Percentiles rank a stretch among this genome's conserved stretches.
phyloP scores from a whole-genome alignment of 2,113 vertebrate genomes.

The Dendrocopos noguchii region DNA sequence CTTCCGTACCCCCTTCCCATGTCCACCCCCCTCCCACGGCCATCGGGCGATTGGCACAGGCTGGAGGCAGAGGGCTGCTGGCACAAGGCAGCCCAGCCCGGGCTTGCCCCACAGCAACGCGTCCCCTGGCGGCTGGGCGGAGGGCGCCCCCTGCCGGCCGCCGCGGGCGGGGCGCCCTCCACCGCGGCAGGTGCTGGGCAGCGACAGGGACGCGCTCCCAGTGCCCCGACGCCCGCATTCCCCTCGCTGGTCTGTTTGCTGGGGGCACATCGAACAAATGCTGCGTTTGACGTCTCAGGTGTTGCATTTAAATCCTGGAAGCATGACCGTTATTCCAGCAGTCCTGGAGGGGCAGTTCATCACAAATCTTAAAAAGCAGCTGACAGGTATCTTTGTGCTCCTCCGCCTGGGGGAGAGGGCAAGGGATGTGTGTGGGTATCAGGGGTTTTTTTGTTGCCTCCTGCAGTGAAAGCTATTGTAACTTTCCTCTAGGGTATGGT shows the following conservation, averaged over 20 bases:
- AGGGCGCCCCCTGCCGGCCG: not conserved
- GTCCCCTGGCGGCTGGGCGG: not conserved
- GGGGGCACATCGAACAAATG: fast-evolving
- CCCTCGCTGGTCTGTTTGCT: not conserved
- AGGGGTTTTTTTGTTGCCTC: not conserved
- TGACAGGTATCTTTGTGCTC: not conserved
- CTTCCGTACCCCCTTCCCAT: not conserved
- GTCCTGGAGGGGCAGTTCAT: not conserved
- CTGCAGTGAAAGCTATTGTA: not conserved
- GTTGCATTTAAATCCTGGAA: not conserved
- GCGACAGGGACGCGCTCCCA: fast-evolving
- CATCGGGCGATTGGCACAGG: not conserved
- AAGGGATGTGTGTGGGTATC: too few species aligned
- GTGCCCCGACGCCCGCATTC: not conserved
- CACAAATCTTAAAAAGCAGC: not conserved
- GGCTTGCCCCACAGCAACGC: not conserved
- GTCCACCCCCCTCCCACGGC: not conserved
- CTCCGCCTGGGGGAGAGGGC: not conserved
- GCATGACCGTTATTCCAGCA: not conserved
- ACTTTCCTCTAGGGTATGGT: not conserved
- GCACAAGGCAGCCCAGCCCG: not conserved
- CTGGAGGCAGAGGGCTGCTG: not conserved
- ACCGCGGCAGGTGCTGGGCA: not conserved
- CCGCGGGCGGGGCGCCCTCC: too few species aligned
- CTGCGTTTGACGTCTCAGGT: not conserved